Conservation (phyloP, 1,140 invertebrate species). For the Hyphantria cunea region DNA sequence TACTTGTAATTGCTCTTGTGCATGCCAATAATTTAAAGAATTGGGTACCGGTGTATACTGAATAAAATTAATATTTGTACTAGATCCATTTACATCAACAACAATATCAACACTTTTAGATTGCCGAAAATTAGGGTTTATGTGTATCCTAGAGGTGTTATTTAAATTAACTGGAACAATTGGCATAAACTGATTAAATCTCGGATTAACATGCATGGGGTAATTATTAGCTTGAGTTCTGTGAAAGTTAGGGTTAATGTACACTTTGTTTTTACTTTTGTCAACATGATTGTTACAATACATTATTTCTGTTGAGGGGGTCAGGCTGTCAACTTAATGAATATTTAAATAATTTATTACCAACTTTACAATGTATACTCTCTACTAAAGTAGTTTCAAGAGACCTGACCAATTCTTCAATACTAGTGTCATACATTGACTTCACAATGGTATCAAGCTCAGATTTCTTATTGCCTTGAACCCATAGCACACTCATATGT, state of each 20-base stretch:
- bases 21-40: no score
- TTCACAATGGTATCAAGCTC: conserved; percentile 63
- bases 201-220: conserved; percentile 49
- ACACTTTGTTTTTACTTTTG: conserved; percentile 53
- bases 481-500: conserved; percentile 87
- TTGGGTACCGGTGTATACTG: not conserved
- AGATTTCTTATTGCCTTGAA: conserved; percentile 82
- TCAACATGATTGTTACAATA: conserved; percentile 34
- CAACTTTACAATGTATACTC: conserved; percentile 63
- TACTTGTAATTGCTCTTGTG: no score
- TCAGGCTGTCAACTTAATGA: conserved; percentile 32
- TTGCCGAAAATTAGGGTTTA: conserved; percentile 69
- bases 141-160: conserved; percentile 57
- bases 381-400: conserved; percentile 42
- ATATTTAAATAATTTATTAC: conserved; percentile 67
- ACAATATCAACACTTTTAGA: not conserved
- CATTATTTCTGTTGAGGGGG: conserved; percentile 28
- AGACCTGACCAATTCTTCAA: conserved; percentile 40
- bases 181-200: conserved; percentile 39
- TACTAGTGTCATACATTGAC: conserved; percentile 51
- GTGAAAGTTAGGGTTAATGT: conserved; percentile 70
- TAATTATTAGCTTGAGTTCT: conserved; percentile 28
- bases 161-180: conserved; percentile 23
- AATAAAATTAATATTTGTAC: not conserved
- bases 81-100: no score